Evolutionary conservation across 2,797 vertebrate species (phyloP).

Genomic region (Leucoraja ocellata): DNA sequence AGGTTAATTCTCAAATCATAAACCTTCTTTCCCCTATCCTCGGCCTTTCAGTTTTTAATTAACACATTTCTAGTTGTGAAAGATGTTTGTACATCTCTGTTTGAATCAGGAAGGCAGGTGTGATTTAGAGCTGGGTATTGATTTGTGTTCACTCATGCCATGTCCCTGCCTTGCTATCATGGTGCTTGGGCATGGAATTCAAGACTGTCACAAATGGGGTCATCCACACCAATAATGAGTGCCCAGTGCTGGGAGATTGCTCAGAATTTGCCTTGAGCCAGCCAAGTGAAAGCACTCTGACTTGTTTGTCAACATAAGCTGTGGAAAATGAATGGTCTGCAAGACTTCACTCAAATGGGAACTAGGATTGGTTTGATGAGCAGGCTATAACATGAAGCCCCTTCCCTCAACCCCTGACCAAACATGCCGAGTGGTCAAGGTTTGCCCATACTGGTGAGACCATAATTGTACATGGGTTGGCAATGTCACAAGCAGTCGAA

Average conservation of each 20-base stretch:
- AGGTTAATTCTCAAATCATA: conserved; percentile 55
- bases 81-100: not conserved
- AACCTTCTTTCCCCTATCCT: too few relatives aligned
- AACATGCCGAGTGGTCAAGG: too few relatives aligned
- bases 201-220: not conserved
- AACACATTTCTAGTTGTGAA: not conserved
- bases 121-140: not conserved
- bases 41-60: not conserved
- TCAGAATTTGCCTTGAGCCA: not conserved
- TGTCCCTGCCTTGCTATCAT: too few relatives aligned
- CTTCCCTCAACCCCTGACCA: not conserved
- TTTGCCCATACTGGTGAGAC: too few relatives aligned
- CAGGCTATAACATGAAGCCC: not conserved
- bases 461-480: too few relatives aligned
- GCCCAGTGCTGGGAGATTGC: not conserved
- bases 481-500: too few relatives aligned
- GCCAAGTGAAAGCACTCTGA: not conserved
- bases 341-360: not conserved
- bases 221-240: not conserved
- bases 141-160: not conserved
- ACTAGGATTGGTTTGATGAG: not conserved
- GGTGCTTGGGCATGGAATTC: not conserved
- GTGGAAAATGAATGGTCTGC: not conserved
- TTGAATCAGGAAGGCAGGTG: not conserved
- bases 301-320: not conserved